These are phyloP conservation scores for Apoderus coryli DNA, from an alignment of 2,888 invertebrate genomes.

Conservation along the genomic window DNA sequence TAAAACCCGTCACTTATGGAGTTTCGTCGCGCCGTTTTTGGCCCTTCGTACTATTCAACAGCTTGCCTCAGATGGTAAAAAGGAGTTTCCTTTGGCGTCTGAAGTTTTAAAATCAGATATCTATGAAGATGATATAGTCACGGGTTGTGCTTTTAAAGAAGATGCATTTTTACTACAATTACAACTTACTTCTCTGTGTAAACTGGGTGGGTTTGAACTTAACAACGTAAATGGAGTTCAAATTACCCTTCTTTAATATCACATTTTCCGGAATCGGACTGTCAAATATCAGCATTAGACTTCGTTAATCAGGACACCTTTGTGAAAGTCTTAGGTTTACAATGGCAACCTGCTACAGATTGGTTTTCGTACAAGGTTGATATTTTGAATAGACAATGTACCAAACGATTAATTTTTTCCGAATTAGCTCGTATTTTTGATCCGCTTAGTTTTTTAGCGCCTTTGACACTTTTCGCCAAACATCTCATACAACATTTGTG, in stretches of 20 bases:
- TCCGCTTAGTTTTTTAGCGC: slow-evolving; percentile 5
- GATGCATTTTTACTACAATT: not conserved
- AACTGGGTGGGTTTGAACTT: slow-evolving; percentile 6
- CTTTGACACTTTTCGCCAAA: slow-evolving; percentile 2
- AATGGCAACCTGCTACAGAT: slow-evolving; percentile 6
- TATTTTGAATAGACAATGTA: slow-evolving; percentile 1
- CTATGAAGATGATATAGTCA: slow-evolving; percentile 9
- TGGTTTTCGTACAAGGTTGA: slow-evolving; percentile 5
- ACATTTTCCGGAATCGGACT: too few species aligned
- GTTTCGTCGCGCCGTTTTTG: slow-evolving; percentile 7
- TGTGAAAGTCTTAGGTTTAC: slow-evolving; percentile 7
- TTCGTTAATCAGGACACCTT: too few species aligned
- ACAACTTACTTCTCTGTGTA: slow-evolving; percentile 4
- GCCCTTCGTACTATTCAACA: slow-evolving; percentile 7
- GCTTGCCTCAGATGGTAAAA: slow-evolving; percentile 2
- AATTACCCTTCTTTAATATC: slow-evolving; percentile 1
- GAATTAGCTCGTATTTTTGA: slow-evolving; percentile 9
- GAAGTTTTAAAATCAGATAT: slow-evolving; percentile 6
- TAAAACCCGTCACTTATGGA: slow-evolving; percentile 8
- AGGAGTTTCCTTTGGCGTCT: slow-evolving; percentile 5
- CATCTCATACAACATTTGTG: slow-evolving; percentile 8
- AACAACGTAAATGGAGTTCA: slow-evolving; percentile 5
- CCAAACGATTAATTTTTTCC: slow-evolving; percentile 8
- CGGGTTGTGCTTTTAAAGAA: slow-evolving; percentile 3
- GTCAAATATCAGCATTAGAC: too few species aligned